phyloP scores from a whole-genome alignment of 2,113 vertebrate species.

The Daphoenositta chrysoptera region DNA sequence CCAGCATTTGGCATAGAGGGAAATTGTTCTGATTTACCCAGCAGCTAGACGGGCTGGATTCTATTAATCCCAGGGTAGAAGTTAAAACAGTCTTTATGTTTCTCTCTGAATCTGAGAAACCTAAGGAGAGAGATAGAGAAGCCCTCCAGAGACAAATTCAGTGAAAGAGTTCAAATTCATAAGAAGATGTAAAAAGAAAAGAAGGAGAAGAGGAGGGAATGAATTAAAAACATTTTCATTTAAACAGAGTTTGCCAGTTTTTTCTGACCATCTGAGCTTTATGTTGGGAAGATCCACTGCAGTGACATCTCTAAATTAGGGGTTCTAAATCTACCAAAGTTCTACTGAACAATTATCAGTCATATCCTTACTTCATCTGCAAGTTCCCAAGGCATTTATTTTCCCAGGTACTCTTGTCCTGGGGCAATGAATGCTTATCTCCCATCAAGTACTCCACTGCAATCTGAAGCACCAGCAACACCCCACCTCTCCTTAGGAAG shows the following conservation, averaged over 20 bases:
- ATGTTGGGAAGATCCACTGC: not conserved
- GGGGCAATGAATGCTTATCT: not conserved
- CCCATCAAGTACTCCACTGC: not conserved
- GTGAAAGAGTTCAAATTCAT: slow-evolving; percentile 29
- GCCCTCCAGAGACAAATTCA: slow-evolving; percentile 36
- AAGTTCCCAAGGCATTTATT: not conserved
- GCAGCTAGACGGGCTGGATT: slow-evolving; percentile 1
- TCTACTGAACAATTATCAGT: not conserved
- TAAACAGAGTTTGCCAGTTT: not conserved
- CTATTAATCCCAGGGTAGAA: slow-evolving; percentile 43
- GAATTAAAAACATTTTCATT: slow-evolving; percentile 33
- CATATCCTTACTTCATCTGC: not conserved
- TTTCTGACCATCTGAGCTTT: not conserved
- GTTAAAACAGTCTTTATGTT: slow-evolving; percentile 39
- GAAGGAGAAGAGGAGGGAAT: not conserved
- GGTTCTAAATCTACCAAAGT: not conserved
- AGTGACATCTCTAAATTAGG: not conserved
- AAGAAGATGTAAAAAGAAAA: slow-evolving; percentile 12
- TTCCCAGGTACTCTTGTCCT: not conserved
- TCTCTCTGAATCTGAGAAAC: slow-evolving; percentile 18
- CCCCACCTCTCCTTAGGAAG: not conserved
- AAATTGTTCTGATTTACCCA: slow-evolving; percentile 51
- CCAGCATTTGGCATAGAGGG: not conserved
- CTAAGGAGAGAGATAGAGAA: slow-evolving; percentile 16
- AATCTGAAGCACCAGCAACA: not conserved